Percentiles rank a stretch among this genome's conserved stretches.
These are phyloP conservation scores for Tetanocera ferruginea DNA, from an alignment of 2,888 invertebrate genomes.

Conservation along the genomic window DNA sequence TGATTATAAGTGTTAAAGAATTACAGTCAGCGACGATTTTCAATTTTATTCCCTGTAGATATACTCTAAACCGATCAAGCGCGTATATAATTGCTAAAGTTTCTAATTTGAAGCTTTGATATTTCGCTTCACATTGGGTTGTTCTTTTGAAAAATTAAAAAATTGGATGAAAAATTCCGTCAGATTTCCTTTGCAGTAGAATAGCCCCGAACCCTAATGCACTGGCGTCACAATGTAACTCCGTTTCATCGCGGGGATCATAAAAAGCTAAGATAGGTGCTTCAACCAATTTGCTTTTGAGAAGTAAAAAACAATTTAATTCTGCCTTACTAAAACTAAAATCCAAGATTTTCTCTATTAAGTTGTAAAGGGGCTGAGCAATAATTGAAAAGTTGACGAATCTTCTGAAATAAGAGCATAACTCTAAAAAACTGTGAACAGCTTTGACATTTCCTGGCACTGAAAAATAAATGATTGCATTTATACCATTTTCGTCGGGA, in stretches of 20 bases:
- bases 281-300: constrained; percentile 39
- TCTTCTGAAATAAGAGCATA: constrained; percentile 43
- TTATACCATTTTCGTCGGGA: background rate
- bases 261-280: constrained; percentile 49
- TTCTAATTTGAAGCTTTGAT: constrained; percentile 54
- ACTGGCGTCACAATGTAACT: constrained; percentile 63
- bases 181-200: constrained; percentile 53
- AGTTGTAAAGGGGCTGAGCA: constrained; percentile 38
- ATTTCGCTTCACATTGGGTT: constrained; percentile 53
- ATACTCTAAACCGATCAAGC: constrained; percentile 7
- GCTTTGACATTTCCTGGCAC: constrained; percentile 9
- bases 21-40: constrained; percentile 4
- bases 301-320: constrained; percentile 36
- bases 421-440: constrained; percentile 39
- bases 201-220: constrained; percentile 57
- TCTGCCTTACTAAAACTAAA: constrained; percentile 42
- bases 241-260: constrained; percentile 56
- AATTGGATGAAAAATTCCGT: constrained; percentile 46
- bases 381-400: constrained; percentile 45
- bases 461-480: background rate
- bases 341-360: constrained; percentile 42
- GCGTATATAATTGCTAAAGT: constrained; percentile 36
- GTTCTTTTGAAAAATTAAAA: constrained; percentile 60
- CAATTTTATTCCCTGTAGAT: background rate
- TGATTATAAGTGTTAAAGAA: background rate